Percentiles rank a stretch among this genome's conserved stretches.
Evolutionary conservation across 1,140 invertebrate genomes (phyloP).

Genomic region (Oreohelix idahoensis): DNA sequence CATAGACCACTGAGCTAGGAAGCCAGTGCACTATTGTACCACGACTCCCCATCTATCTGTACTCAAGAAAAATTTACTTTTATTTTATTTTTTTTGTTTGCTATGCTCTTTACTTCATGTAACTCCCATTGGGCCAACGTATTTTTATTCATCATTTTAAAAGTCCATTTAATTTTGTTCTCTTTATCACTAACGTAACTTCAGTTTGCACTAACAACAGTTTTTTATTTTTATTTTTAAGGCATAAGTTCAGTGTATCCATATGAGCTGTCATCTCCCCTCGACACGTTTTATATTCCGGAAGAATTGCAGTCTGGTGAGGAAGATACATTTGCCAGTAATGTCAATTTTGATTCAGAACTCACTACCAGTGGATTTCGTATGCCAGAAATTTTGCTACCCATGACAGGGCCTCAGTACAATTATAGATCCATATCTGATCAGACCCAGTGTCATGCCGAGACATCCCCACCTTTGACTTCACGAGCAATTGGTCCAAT

Average conservation of each 20-base stretch:
- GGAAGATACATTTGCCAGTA: background rate
- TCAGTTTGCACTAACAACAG: background rate
- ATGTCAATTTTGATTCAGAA: background rate
- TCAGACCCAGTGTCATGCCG: constrained; percentile 56
- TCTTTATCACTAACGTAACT: too few species aligned
- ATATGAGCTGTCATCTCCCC: constrained; percentile 30
- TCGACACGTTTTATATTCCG: constrained; percentile 37
- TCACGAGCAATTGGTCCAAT: constrained; percentile 52
- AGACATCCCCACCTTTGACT: constrained; percentile 54
- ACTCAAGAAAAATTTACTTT: too few species aligned
- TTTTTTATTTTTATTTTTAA: background rate
- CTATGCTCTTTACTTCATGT: too few species aligned
- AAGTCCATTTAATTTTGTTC: too few species aligned
- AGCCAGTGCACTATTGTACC: too few species aligned
- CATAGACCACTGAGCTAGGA: too few species aligned
- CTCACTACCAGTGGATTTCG: background rate
- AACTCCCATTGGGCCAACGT: too few species aligned
- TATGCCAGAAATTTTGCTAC: background rate
- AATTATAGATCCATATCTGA: constrained; percentile 56
- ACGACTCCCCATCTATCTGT: too few species aligned
- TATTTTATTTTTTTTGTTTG: too few species aligned
- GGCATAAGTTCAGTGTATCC: constrained; percentile 9
- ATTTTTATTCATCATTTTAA: too few species aligned
- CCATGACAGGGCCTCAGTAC: constrained; percentile 45
- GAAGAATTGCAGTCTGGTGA: constrained; percentile 25